Evolutionary conservation across 2,797 vertebrate genomes (phyloP), one percentile per base, ranked within the genome.

Genomic region (Melanotaenia maccullochi): DNA sequence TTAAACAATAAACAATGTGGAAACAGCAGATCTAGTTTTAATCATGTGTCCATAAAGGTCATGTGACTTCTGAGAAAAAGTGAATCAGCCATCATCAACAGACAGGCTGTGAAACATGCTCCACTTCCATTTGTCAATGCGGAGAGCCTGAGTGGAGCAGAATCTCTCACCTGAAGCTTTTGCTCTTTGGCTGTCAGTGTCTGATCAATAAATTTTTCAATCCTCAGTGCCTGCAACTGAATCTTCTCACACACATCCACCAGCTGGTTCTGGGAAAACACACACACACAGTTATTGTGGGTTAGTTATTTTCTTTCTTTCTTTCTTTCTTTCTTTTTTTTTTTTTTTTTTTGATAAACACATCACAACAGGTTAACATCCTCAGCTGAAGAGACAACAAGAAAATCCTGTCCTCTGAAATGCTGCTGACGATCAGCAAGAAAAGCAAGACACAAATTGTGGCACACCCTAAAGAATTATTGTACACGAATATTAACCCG

Each of bases 211-310:
- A 97, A 98, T 62, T 88, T 94, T 82, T 95, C 90, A 13, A 98
- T 96, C 82, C 95, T 91, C 4, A 93, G 85, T 0, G 96, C 95
- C 89, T 97, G 96, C 85, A 97, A 92, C 94, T 99, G 97, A 76
- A 97, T 95, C 90, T 91, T 97, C 88, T 99, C 97, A 69, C 97
- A 98, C 69, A 92, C 92, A 63, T 98, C 97, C 90, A 97, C 98
- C 20, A 99, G 91, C 78, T 94, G 93, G 90, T 99, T 97, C 98
- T 98, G 90, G 60, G 76, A 57, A 40, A 12, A 9, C 9, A 72
- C 32, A 76, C 33, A 73, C 16, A 64, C 35, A 65, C 3, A 9
- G 8, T 36, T 38, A 60, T 44, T 38, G 11, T 54, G 28, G 35
- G 8, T 9, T 11, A 8, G 2, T 11, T 36, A 9, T 9, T 9